Evolutionary conservation across 2,113 vertebrate species (phyloP).

Genomic region (Xiphophorus maculatus): DNA sequence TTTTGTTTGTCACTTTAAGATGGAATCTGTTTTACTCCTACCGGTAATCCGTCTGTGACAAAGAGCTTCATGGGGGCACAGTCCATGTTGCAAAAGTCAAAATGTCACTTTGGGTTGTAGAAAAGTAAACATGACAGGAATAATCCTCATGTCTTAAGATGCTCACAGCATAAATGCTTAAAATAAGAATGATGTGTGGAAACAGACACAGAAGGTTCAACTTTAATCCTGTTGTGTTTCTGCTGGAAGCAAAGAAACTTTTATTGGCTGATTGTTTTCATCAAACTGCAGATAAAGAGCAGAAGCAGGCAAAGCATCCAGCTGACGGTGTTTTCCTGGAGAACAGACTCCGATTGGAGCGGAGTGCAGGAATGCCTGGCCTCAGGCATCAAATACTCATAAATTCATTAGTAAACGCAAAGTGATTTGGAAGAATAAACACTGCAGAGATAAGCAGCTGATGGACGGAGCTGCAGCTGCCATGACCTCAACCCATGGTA

Average conservation of each 20-base stretch:
- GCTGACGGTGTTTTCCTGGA: constrained; percentile 5
- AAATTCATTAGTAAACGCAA: constrained; percentile 63
- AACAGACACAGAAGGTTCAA: constrained; percentile 42
- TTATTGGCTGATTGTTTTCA: not conserved
- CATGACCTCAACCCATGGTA: constrained; percentile 67
- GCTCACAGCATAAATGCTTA: constrained; percentile 53
- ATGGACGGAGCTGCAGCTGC: constrained; percentile 65
- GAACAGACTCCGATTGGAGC: constrained; percentile 2
- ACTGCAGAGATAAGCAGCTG: constrained; percentile 66
- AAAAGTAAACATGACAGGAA: constrained; percentile 65
- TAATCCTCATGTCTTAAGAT: constrained; percentile 64
- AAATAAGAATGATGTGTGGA: constrained; percentile 55
- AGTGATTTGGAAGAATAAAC: constrained; percentile 49
- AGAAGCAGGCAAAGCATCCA: not conserved
- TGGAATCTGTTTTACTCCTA: constrained; percentile 58
- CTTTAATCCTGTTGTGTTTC: constrained; percentile 44
- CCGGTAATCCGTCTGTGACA: constrained; percentile 71
- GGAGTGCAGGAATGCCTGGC: constrained; percentile 53
- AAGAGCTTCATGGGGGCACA: constrained; percentile 45
- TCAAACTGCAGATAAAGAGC: too few relatives aligned
- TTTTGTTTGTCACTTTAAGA: constrained; percentile 59
- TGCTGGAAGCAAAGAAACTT: not conserved
- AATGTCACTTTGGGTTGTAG: constrained; percentile 64
- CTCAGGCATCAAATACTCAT: constrained; percentile 47
- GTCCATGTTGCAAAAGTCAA: constrained; percentile 69